Conservation (phyloP, 2,113 vertebrate genomes). For the Oryctolagus cuniculus region mOryCun1.1 NC_091447.1:33161501-33162000, state of each 20-base stretch:
- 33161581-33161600: neutral
- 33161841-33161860: neutral
- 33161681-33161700: constrained; percentile 20
- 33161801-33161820: constrained; percentile 5
- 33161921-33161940: neutral
- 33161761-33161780: neutral
- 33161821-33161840: neutral
- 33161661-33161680: constrained; percentile 11
- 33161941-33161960: constrained; percentile 13
- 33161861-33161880: neutral
- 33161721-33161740: neutral
- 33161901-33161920: neutral
- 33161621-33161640: constrained; percentile 40
- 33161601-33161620: neutral
- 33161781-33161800: neutral
- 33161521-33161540: neutral
- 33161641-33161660: neutral
- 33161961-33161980: neutral
- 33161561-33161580: neutral
- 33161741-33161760: constrained; percentile 5
- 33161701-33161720: neutral
- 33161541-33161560: neutral
- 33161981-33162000: constrained; percentile 14
- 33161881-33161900: constrained; percentile 22
- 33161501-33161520: neutral